Evolutionary conservation across 1,140 invertebrate species (phyloP).

Genomic region (Trichogramma pretiosum): DNA sequence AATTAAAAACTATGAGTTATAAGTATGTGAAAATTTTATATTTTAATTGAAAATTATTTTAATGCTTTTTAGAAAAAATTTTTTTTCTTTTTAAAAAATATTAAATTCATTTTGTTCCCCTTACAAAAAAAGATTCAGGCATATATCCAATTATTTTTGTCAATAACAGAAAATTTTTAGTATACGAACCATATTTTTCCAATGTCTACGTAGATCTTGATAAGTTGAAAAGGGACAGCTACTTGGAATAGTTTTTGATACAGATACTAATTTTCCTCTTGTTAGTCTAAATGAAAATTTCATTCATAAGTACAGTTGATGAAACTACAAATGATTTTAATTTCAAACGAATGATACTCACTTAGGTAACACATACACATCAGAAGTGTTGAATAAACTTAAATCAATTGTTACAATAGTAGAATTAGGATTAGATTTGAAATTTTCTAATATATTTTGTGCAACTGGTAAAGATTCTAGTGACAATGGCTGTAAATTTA

Average conservation of each 20-base stretch:
- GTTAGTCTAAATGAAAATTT: slow-evolving; percentile 27
- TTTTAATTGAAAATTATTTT: too few species aligned
- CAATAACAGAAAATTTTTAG: slow-evolving; percentile 2
- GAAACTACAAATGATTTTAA: neutral
- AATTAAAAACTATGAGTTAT: slow-evolving; percentile 17
- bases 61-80: too few species aligned
- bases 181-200: slow-evolving; percentile 39
- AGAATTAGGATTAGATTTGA: slow-evolving; percentile 16
- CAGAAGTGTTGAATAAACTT: slow-evolving; percentile 9
- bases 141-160: too few species aligned
- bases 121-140: too few species aligned
- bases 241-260: slow-evolving; percentile 27
- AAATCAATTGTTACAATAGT: slow-evolving; percentile 11
- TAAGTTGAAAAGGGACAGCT: slow-evolving; percentile 29
- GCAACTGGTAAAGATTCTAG: slow-evolving; percentile 19
- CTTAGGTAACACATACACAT: slow-evolving; percentile 32
- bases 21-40: neutral
- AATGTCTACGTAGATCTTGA: slow-evolving; percentile 32
- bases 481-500: slow-evolving; percentile 23
- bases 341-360: slow-evolving; percentile 16
- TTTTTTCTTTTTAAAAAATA: too few species aligned
- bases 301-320: neutral
- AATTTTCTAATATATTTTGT: slow-evolving; percentile 8
- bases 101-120: too few species aligned
- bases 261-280: slow-evolving; percentile 25